These are phyloP conservation scores for Autographa gamma DNA, from an alignment of 2,888 invertebrate species.

Conservation along the genomic window DNA sequence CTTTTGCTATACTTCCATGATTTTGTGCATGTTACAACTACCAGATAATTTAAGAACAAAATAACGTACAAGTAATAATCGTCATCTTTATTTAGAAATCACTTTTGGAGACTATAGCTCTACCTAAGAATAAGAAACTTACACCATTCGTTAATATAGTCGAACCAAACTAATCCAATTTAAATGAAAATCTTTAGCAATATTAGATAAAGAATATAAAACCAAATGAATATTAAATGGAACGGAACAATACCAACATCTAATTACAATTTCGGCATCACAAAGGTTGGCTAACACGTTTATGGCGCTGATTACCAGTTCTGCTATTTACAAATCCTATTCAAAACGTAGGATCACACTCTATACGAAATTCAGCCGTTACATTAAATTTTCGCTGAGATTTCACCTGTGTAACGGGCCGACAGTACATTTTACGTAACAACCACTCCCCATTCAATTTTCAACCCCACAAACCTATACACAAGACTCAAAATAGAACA, in stretches of 20 bases:
- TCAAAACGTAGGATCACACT: constrained; percentile 46
- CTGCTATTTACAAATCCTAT: constrained; percentile 53
- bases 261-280: constrained; percentile 35
- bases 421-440: constrained; percentile 30
- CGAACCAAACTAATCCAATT: not conserved
- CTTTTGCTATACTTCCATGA: not conserved
- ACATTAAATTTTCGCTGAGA: constrained; percentile 67
- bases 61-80: too few species aligned
- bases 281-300: constrained; percentile 35
- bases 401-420: constrained; percentile 53
- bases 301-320: constrained; percentile 34
- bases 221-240: constrained; percentile 21
- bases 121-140: not conserved
- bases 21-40: not conserved
- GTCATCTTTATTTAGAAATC: too few species aligned
- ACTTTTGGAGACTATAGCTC: not conserved
- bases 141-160: not conserved
- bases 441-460: constrained; percentile 19
- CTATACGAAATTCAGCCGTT: constrained; percentile 53
- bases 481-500: constrained; percentile 31
- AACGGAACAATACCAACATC: constrained; percentile 16
- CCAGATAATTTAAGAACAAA: too few species aligned
- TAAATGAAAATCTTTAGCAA: not conserved
- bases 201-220: constrained; percentile 2
- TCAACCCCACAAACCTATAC: constrained; percentile 23